Base-by-base conservation (phyloP, 2,113 vertebrate genomes). In the Cephalopterus ornatus region DNA sequence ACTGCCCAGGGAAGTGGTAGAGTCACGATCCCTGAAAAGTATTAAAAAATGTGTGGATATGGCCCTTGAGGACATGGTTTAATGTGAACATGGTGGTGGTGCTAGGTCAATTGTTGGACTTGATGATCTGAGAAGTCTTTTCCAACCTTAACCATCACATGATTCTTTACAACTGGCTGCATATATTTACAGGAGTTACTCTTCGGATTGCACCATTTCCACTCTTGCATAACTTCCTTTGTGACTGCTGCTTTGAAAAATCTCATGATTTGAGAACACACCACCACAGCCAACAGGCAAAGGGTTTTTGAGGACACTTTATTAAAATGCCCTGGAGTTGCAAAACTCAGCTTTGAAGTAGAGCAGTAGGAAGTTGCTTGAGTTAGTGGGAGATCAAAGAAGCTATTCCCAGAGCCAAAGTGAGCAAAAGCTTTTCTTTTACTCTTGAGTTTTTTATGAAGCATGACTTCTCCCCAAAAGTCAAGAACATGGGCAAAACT, bases 291-390 rank as follows among this genome's bases (percentile, higher is more conserved):
- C 80, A 93, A 91, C 30, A 94, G 14, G 8, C 63, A 88, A 8
- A 55, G 21, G 11, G 9, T 44, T 95, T 97, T 63, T 92, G 71
- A 94, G 74, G 84, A 88, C 47, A 58, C 42, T 95, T 96, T 92
- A 96, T 95, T 95, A 93, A 97, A 96, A 94, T 83, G 27, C 72
- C 79, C 71, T 35, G 22, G 58, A 96, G 72, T 93, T 95, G 86
- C 56, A 94, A 96, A 97, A 93, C 33, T 11, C 1, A 58, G 30
- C 66, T 97, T 97, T 98, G 95, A 97, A 97, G 82, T 17, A 72
- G 28, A 94, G 80, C 56, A 94, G 82, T 78, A 95, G 74, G 67
- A 92, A 79, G 66, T 66, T 89, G 35, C 49, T 97, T 92, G 67
- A 92, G 46, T 89, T 92, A 96, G 75, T 39, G 68, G 56, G 76